Conservation (phyloP, 2,797 vertebrate species). For the Eulemur rubriventer region DNA sequence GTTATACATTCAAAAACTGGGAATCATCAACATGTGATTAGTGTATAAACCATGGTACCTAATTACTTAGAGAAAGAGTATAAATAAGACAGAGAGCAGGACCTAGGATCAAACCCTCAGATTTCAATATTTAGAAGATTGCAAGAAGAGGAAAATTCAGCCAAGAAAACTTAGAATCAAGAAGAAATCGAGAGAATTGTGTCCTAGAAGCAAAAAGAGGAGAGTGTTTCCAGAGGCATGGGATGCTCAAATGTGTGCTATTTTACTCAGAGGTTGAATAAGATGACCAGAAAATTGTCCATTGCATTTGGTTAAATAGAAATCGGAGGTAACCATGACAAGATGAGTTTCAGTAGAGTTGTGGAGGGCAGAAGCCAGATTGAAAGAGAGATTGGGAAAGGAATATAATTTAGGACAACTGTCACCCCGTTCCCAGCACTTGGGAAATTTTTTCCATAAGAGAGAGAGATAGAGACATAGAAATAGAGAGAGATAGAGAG, state of each 20-base stretch:
- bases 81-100: background rate
- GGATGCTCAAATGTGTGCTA: background rate
- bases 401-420: background rate
- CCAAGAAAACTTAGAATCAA: background rate
- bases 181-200: background rate
- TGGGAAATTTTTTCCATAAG: background rate
- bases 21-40: background rate
- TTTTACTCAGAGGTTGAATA: background rate
- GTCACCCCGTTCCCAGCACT: background rate
- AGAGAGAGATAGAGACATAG: background rate
- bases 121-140: background rate
- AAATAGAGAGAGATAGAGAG: background rate
- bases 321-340: background rate
- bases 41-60: background rate
- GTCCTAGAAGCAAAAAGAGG: background rate
- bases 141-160: background rate
- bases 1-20: background rate
- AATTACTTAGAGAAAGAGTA: slow-evolving; percentile 39
- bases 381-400: background rate
- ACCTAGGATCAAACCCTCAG: background rate
- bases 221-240: background rate
- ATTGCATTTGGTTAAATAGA: background rate
- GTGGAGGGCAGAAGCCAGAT: background rate
- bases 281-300: background rate
- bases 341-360: background rate